Evolutionary conservation across 2,113 vertebrate species (phyloP), one percentile per base, ranked within the genome.

Genomic region (Lipophrys pholis): DNA sequence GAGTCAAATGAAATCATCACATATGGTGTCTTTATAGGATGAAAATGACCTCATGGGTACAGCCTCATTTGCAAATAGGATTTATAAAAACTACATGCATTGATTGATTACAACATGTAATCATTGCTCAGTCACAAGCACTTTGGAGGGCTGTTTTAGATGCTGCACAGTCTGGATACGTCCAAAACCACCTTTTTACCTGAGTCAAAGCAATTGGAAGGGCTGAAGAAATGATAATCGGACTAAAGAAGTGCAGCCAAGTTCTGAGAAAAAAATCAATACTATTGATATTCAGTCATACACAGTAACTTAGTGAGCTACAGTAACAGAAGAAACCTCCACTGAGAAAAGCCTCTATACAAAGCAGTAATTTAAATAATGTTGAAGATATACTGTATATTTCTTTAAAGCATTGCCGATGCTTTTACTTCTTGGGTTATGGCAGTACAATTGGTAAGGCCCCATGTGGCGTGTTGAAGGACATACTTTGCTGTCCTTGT

Each of bases 1-100:
- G 60, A 81, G 58, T 52, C 41, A 70, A 73, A 58, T 72, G 30
- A 59, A 72, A 69, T 46, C 71, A 74, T 73, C 74, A 76, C 43
- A 52, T 57, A 30, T n/a, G 36, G 30, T 57, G 39, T 54, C 48
- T 68, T 50, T 64, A 73, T 49, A 62, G 62, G 81, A 79, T 73
- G 69, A 10, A 70, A 61, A 70, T 74, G 68, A 69, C 57, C 35
- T 83, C 54, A 67, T 78, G 51, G 40, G 61, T 9, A 56, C 51
- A 16, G 52, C 39, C 42, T 57, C 54, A 7, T 58, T 30, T 36
- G 58, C 54, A 42, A 14, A 73, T 50, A 14, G n/a, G 50, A 58
- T 69, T 66, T 30, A 11, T 8, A 40, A 40, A 9, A 48, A 4
- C 45, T 5, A 30, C n/a, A 54, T 39, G 40, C n/a, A 42, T 12